These are phyloP conservation scores for Zoanthus solanderi DNA, from an alignment of 92 coral and sea anemone species.

Conservation along the genomic window DNA sequence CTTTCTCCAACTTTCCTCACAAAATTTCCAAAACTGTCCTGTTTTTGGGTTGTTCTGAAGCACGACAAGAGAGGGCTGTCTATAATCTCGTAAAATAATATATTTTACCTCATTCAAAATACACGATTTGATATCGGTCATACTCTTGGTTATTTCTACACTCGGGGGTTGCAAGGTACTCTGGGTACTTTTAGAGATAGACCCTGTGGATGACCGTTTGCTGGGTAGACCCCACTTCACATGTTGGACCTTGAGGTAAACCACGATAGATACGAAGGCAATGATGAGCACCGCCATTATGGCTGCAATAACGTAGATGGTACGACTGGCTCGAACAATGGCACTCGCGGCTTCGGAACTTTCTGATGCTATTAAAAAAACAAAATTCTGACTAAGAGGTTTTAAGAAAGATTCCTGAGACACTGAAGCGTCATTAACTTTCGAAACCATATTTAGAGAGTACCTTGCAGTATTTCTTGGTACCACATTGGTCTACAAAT, in stretches of 20 bases:
- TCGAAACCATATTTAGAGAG: too few species aligned
- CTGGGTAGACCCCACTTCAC: conserved; percentile 75
- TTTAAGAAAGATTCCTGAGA: too few species aligned
- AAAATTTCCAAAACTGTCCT: too few species aligned
- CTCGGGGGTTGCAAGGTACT: conserved; percentile 87
- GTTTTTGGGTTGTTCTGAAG: too few species aligned
- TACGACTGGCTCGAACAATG: conserved; percentile 66
- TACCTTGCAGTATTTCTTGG: too few species aligned
- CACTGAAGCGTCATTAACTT: too few species aligned
- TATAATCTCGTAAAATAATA: too few species aligned
- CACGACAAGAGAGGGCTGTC: too few species aligned
- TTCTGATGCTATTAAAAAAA: conserved; percentile 39
- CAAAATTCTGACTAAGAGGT: neutral
- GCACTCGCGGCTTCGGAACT: conserved; percentile 34
- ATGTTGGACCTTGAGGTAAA: conserved; percentile 96
- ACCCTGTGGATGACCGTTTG: conserved; percentile 83
- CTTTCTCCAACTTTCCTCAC: too few species aligned
- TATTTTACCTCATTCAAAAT: conserved; percentile 85
- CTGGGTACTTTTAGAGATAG: conserved; percentile 96
- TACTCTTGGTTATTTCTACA: conserved; percentile 84
- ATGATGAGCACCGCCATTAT: conserved; percentile 93
- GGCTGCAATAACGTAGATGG: conserved; percentile 91
- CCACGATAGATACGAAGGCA: conserved; percentile 90
- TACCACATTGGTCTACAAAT: too few species aligned
- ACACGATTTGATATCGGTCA: conserved; percentile 89